Evolutionary conservation across 2,797 vertebrate species (phyloP).

Genomic region (Micromesistius poutassou): DNA sequence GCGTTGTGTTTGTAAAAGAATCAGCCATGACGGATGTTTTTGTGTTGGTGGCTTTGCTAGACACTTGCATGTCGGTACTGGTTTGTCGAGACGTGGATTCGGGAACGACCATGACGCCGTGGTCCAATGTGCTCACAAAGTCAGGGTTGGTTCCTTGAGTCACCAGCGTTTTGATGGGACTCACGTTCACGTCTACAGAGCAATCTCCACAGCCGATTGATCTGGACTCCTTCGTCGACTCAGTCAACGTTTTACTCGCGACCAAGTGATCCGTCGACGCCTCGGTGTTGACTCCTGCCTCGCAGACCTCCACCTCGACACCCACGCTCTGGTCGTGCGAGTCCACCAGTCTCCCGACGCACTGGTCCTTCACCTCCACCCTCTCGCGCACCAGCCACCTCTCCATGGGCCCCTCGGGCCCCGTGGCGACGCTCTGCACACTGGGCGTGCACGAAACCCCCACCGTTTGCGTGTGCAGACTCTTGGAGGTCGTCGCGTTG

Average conservation of each 20-base stretch:
- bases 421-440: slow-evolving; percentile 52
- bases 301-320: slow-evolving; percentile 64
- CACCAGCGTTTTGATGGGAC: slow-evolving; percentile 60
- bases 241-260: slow-evolving; percentile 40
- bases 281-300: slow-evolving; percentile 81
- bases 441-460: slow-evolving; percentile 78
- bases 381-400: slow-evolving; percentile 81
- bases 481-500: slow-evolving; percentile 64
- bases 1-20: slow-evolving; percentile 74
- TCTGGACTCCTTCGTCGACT: slow-evolving; percentile 59
- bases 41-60: slow-evolving; percentile 79
- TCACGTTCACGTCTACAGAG: slow-evolving; percentile 75
- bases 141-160: slow-evolving; percentile 76
- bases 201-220: slow-evolving; percentile 89
- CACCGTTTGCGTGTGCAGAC: slow-evolving; percentile 57
- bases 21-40: slow-evolving; percentile 63
- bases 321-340: slow-evolving; percentile 72
- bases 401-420: slow-evolving; percentile 82
- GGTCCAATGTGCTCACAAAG: slow-evolving; percentile 66
- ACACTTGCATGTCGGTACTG: slow-evolving; percentile 70
- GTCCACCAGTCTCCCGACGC: slow-evolving; percentile 65
- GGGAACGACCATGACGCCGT: slow-evolving; percentile 75
- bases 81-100: slow-evolving; percentile 73
- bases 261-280: slow-evolving; percentile 46
- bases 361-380: slow-evolving; percentile 70